Conservation (phyloP, 2,797 vertebrate genomes). For the Chelonia mydas region DNA sequence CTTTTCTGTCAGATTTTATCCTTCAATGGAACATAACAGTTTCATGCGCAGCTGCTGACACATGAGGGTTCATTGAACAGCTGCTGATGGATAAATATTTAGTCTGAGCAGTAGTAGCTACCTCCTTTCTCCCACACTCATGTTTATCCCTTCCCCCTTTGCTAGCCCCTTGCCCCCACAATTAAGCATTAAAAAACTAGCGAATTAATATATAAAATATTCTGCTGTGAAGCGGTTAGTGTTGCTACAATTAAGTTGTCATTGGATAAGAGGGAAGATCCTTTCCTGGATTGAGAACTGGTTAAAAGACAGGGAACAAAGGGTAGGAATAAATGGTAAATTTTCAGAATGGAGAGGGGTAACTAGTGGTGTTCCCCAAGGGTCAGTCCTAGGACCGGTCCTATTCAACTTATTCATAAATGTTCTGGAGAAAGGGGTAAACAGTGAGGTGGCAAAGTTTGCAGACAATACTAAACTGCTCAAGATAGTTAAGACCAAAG, state of each 20-base stretch:
- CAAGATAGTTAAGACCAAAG: too few species aligned
- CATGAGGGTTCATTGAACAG: background rate
- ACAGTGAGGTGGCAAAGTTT: too few species aligned
- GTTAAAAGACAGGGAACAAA: too few species aligned
- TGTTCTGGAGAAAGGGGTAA: too few species aligned
- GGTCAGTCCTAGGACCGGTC: too few species aligned
- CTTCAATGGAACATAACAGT: background rate
- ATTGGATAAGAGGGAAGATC: too few species aligned
- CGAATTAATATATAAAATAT: background rate
- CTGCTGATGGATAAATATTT: constrained; percentile 1
- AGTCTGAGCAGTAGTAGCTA: background rate
- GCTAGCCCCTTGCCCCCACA: background rate
- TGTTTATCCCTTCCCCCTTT: background rate
- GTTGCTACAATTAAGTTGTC: background rate
- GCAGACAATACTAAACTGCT: too few species aligned
- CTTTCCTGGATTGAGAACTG: too few species aligned
- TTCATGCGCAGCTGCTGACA: background rate
- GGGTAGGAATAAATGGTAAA: too few species aligned
- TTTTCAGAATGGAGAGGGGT: too few species aligned
- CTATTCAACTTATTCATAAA: too few species aligned
- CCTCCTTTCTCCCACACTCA: background rate
- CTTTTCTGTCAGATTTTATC: background rate
- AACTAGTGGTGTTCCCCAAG: too few species aligned
- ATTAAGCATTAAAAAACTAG: background rate
- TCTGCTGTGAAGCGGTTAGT: background rate